phyloP scores from a whole-genome alignment of 2,888 invertebrate genomes.

The Tachystola acroxantha region DNA sequence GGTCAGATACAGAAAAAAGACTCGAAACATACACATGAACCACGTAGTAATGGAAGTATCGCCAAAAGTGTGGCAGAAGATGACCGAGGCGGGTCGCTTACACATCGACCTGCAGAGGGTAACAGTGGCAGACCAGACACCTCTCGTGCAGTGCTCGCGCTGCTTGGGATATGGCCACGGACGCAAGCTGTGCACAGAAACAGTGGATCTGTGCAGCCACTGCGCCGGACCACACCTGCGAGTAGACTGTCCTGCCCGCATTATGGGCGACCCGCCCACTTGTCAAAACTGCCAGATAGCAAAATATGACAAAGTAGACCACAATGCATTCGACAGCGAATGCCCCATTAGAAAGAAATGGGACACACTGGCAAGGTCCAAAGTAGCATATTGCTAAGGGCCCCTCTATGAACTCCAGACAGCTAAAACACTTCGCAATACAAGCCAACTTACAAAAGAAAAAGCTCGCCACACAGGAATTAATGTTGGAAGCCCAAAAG shows the following conservation, averaged over 20 bases:
- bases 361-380: background rate
- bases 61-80: background rate
- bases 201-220: conserved; percentile 5
- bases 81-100: background rate
- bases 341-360: conserved; percentile 2
- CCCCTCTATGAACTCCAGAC: background rate
- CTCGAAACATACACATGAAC: background rate
- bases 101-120: conserved; percentile 2
- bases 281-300: conserved; percentile 1
- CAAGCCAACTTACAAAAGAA: conserved; percentile 13
- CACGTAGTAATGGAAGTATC: background rate
- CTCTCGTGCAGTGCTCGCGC: conserved; percentile 6
- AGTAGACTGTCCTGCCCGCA: background rate
- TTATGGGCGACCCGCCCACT: background rate
- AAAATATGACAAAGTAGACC: background rate
- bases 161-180: conserved; percentile 8
- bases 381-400: conserved; percentile 4
- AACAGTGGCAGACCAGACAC: conserved; percentile 4
- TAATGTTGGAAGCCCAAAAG: conserved; percentile 6
- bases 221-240: conserved; percentile 7
- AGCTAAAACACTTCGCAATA: conserved; percentile 1
- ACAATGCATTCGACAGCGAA: background rate
- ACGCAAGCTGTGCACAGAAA: conserved; percentile 1
- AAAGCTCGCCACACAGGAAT: conserved; percentile 10
- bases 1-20: background rate